A percentile compares a stretch with the other conserved stretches of the same genome.
phyloP scores from a whole-genome alignment of 2,888 invertebrate genomes.

The Ptycholaimellus sp. region DNA sequence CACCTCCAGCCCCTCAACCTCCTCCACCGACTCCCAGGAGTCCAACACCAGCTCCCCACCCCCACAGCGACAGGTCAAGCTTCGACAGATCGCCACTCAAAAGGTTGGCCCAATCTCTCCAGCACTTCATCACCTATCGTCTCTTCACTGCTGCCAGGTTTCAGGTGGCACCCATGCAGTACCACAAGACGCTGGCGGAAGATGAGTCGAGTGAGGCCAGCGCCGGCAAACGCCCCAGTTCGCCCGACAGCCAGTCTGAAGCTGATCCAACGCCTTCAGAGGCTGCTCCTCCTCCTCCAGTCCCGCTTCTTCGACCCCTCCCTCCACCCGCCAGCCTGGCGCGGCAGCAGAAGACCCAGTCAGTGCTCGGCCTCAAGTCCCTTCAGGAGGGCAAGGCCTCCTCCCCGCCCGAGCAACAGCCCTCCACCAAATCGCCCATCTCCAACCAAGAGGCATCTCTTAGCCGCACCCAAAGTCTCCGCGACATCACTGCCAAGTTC shows the following conservation, averaged over 20 bases:
- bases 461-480: slow-evolving; percentile 15
- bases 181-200: slow-evolving; percentile 17
- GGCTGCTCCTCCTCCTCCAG: too few relatives aligned
- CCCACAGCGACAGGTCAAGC: too few relatives aligned
- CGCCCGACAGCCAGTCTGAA: slow-evolving; percentile 2
- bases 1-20: background rate
- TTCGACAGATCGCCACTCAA: slow-evolving; percentile 19
- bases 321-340: too few relatives aligned
- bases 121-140: background rate
- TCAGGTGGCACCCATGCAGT: slow-evolving; percentile 21
- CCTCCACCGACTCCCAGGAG: background rate
- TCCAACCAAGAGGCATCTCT: slow-evolving; percentile 9
- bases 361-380: slow-evolving; percentile 4
- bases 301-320: too few relatives aligned
- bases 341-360: slow-evolving; percentile 4
- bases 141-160: background rate
- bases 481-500: slow-evolving; percentile 16
- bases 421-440: slow-evolving; percentile 6
- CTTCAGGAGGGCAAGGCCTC: background rate
- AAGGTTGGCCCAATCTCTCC: slow-evolving; percentile 10
- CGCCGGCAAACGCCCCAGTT: slow-evolving; percentile 6
- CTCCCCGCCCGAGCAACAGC: background rate
- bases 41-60: slow-evolving; percentile 9
- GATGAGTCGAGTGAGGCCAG: slow-evolving; percentile 12
- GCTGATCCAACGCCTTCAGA: too few relatives aligned